Evolutionary conservation across 2,888 invertebrate species (phyloP), one percentile per base, ranked within the genome.

Genomic region (Rhaphigaster nebulosa): DNA sequence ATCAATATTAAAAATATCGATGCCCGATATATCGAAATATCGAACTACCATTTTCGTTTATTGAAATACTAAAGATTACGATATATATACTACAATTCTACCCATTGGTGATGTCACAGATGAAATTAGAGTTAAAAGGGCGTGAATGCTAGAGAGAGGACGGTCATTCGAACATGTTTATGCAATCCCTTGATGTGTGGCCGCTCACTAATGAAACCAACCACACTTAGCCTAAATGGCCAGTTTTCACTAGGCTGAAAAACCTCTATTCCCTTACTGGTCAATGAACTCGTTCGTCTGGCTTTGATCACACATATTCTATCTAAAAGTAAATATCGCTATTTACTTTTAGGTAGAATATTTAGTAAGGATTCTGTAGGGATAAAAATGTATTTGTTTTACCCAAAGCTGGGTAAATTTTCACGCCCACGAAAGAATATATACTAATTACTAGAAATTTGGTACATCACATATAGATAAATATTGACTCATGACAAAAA

Each of bases 181-280:
- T 84, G 84, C 84, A 84, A 50, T 84, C 80, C 80, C 80, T 80
- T 80, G 41, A 80, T 80, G 80, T 80, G 80, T 26, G 80, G 41
- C 26, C 23, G 3, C 26, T 26, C 84, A 26, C 84, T 84, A 84
- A 84, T 84, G 84, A 84, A 84, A 84, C 84, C 84, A 50, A 15
- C 84, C 84, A 23, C 84, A 45, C 84, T 84, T 45, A 45, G 45
- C 41, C 84, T 76, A 76, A 76, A 38, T 38, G 38, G 1, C 13
- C 70, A 20, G 70, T 34, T 70, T 76, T 76, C 70, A 4, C 70
- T 38, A 20, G 34, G n/a, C 38, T 76, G 38, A 34, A 76, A 76
- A 76, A 20, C 70, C 70, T 76, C 38, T 38, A 76, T 76, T 8
- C 23, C 70, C 23, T 38, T 76, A 8, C 13, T 76, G 70, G 70